Conservation (phyloP, 2,888 invertebrate genomes). For the Brachynemurus nebulosus region DNA sequence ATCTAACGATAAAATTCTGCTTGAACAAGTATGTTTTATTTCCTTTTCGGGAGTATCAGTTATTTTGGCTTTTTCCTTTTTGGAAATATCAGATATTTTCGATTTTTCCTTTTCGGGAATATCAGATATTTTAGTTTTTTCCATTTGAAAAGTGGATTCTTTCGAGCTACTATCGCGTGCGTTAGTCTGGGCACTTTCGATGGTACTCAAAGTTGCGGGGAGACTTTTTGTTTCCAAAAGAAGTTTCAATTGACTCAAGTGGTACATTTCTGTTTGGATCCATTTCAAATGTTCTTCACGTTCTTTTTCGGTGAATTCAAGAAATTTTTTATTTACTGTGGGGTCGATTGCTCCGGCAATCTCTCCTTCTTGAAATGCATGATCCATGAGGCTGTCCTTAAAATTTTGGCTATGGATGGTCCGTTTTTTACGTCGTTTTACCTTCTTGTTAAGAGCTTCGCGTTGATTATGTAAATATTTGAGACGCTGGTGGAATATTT, state of each 20-base stretch:
- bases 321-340: conserved; percentile 14
- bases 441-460: conserved; percentile 18
- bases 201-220: conserved; percentile 1
- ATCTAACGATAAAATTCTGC: too few relatives aligned
- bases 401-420: neutral
- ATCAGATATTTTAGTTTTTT: too few relatives aligned
- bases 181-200: neutral
- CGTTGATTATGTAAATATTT: conserved; percentile 21
- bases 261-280: conserved; percentile 42
- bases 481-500: conserved; percentile 27
- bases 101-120: too few relatives aligned
- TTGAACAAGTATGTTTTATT: too few relatives aligned
- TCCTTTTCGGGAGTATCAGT: too few relatives aligned
- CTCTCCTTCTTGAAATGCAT: neutral
- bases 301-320: conserved; percentile 34
- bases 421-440: neutral
- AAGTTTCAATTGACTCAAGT: conserved; percentile 37
- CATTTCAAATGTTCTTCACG: conserved; percentile 38
- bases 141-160: too few relatives aligned
- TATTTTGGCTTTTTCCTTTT: too few relatives aligned
- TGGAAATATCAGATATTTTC: too few relatives aligned
- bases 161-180: neutral
- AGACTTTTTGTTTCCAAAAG: conserved; percentile 25
- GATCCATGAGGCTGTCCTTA: too few relatives aligned
- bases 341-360: neutral